These are phyloP conservation scores for Drosophila multiciliata DNA, from an alignment of 2,888 invertebrate genomes.

Conservation along the genomic window DNA sequence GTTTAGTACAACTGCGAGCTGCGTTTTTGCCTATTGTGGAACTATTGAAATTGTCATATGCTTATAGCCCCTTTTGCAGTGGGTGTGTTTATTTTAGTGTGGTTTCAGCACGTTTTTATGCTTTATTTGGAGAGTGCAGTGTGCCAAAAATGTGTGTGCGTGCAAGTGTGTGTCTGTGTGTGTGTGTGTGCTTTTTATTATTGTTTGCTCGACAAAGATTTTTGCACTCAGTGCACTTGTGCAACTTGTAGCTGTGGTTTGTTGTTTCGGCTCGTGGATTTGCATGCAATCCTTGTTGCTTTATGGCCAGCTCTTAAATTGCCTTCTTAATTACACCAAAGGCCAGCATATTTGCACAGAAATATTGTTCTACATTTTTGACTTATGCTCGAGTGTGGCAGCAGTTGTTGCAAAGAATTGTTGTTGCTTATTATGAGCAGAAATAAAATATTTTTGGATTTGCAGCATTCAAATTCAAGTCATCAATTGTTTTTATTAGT, in stretches of 20 bases:
- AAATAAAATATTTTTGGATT: neutral
- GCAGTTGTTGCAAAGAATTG: neutral
- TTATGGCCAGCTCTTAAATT: conserved; percentile 4
- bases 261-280: neutral
- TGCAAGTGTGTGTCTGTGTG: conserved; percentile 4
- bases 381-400: neutral
- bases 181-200: conserved; percentile 36
- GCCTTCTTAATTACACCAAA: conserved; percentile 16
- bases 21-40: conserved; percentile 59
- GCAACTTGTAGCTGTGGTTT: conserved; percentile 17
- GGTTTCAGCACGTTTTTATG: conserved; percentile 47
- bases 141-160: conserved; percentile 8
- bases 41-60: conserved; percentile 69
- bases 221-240: conserved; percentile 11
- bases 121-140: conserved; percentile 28
- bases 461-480: neutral
- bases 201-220: conserved; percentile 44
- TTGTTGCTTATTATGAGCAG: too few relatives aligned
- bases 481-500: neutral
- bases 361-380: neutral
- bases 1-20: conserved; percentile 50
- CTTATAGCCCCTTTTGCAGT: conserved; percentile 47
- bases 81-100: conserved; percentile 34
- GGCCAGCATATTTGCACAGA: neutral
- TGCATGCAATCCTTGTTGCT: conserved; percentile 23